Base-by-base conservation (phyloP, 2,888 invertebrate genomes). In the Torymus aiolomorphi region DNA sequence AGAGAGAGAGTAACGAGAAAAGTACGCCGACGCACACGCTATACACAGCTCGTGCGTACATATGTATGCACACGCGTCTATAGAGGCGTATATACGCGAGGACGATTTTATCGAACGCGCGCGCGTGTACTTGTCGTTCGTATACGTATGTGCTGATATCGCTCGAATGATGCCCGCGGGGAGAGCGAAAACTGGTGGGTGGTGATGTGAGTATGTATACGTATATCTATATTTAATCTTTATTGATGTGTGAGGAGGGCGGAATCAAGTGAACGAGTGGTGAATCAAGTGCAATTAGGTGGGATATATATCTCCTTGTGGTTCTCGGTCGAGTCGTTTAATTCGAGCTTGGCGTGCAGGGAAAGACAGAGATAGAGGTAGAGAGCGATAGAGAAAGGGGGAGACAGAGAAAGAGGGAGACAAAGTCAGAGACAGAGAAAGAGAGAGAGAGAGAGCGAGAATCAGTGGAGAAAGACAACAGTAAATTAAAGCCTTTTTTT, bases 261-360 rank as follows among this genome's bases (percentile, higher is more conserved):
- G 31, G 66, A 51, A 74, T 63, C 51, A 63, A 70, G 62, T 66
- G 42, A 71, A 76, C 71, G 71, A 72, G 57, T 42, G 67, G 66
- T 72, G 72, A 76, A 72, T 76, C 59, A 57, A 76, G 59, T 80
- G 76, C 76, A 73, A 61, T 80, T 76, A 61, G 65, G 31, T 61
- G 51, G 71, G 42, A 42, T 42, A 42, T 42, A 56, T 67, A 57
- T 62, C 49, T 56, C 54, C 56, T 61, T 49, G 66, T 69, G 73
- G 52, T 77, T 61, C 61, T 76, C 61, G 80, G 76, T 76, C 77
- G 80, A 77, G 77, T 77, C 77, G 80, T 80, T 80, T 74, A 73
- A 74, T 77, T 77, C 62, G 73, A 77, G 76, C 76, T 74, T 73
- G 72, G 70, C 76, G 66, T 80, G 70, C 71, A 72, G 13, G 52